Evolutionary conservation across 2,797 vertebrate species (phyloP).

Genomic region (Pipistrellus pygmaeus): DNA sequence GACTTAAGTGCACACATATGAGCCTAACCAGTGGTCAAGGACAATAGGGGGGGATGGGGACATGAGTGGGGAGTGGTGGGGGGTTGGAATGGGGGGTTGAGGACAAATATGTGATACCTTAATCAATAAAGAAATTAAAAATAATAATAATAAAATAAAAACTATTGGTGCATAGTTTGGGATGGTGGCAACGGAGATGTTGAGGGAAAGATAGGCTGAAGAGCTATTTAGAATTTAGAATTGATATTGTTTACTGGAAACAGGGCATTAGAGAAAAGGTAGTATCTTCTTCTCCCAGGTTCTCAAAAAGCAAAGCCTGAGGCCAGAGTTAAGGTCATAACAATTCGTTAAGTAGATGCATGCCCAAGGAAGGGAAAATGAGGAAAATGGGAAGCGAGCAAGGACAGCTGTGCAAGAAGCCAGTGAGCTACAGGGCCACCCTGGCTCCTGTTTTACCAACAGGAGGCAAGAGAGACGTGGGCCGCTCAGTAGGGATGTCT

Average conservation of each 20-base stretch:
- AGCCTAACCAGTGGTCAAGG: too few relatives aligned
- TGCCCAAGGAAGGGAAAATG: background rate
- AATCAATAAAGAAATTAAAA: too few relatives aligned
- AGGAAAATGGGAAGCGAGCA: background rate
- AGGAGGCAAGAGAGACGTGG: background rate
- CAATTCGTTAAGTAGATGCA: background rate
- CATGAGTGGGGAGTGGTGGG: too few relatives aligned
- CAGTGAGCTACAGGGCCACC: background rate
- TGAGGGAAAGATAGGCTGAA: background rate
- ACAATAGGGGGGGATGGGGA: too few relatives aligned
- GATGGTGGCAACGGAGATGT: background rate
- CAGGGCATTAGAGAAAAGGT: background rate
- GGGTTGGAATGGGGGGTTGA: too few relatives aligned
- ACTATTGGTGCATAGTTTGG: background rate
- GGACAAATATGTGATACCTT: too few relatives aligned
- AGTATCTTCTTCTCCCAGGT: background rate
- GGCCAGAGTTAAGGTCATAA: background rate
- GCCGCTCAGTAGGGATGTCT: background rate
- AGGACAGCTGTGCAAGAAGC: background rate
- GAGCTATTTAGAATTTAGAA: slow-evolving; percentile 3
- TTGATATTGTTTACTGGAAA: background rate
- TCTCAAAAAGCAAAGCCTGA: slow-evolving; percentile 41
- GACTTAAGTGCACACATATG: too few relatives aligned
- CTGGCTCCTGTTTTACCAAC: background rate
- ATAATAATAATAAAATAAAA: too few relatives aligned